These are phyloP conservation scores for Chamaetylas fuelleborni DNA, from an alignment of 2,113 vertebrate genomes.

Conservation along the genomic window DNA sequence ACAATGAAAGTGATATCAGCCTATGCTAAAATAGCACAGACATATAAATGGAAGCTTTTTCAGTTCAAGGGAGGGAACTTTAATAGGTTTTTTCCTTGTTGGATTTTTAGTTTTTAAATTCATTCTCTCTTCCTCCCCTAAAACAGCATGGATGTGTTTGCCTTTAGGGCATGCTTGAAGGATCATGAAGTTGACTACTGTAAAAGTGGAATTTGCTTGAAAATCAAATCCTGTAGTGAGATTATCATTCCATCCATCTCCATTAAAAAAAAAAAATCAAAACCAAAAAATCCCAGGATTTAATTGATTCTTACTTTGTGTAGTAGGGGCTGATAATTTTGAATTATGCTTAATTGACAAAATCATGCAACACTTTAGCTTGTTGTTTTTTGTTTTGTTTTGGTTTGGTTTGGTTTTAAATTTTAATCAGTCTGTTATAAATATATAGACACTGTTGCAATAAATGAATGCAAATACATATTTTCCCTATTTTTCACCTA, in stretches of 20 bases:
- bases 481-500: neutral
- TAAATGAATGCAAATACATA: neutral
- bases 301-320: neutral
- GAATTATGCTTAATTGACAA: neutral
- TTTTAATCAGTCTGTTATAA: neutral
- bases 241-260: neutral
- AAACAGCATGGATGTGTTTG: neutral
- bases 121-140: neutral
- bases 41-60: neutral
- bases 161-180: neutral
- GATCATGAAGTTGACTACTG: neutral
- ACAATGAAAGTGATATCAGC: neutral
- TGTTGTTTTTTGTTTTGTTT: neutral
- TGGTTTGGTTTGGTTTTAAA: rapidly evolving
- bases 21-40: neutral
- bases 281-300: neutral
- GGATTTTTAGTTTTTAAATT: neutral
- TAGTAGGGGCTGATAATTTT: neutral
- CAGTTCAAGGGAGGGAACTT: neutral
- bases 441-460: neutral
- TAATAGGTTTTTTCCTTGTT: neutral
- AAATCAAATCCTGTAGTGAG: neutral
- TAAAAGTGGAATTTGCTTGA: neutral
- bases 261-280: neutral
- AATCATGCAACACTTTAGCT: neutral